These are phyloP conservation scores for Callionymus lyra DNA, from an alignment of 2,113 vertebrate species.

Conservation along the genomic window DNA sequence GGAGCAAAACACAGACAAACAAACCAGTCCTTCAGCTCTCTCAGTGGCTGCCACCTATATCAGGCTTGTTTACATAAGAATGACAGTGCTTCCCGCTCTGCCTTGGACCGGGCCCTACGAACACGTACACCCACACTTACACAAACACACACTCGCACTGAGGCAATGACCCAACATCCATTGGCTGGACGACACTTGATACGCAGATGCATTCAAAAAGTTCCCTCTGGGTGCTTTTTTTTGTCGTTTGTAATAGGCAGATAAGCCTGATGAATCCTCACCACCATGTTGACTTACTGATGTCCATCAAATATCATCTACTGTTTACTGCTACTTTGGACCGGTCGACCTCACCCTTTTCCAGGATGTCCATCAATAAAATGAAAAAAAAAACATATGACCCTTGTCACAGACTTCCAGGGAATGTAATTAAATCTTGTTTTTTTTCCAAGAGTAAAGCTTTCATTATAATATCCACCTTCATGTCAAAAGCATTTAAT, in stretches of 20 bases:
- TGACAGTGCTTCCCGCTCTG: constrained; percentile 57
- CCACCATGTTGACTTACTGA: no score
- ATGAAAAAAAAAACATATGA: not conserved
- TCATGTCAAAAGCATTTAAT: no score
- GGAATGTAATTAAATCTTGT: no score
- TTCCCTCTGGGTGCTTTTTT: no score
- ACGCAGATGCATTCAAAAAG: constrained; percentile 7
- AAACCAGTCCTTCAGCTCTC: constrained; percentile 14
- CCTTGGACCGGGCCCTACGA: constrained; percentile 32
- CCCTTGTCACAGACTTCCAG: no score
- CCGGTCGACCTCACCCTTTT: no score
- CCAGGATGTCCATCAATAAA: not conserved
- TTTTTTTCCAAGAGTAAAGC: no score
- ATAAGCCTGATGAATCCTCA: not conserved
- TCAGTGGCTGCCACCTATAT: constrained; percentile 26
- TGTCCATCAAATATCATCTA: no score
- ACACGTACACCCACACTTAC: constrained; percentile 33
- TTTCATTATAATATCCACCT: no score
- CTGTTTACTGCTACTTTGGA: no score
- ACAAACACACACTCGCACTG: constrained; percentile 33
- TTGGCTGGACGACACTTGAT: constrained; percentile 25
- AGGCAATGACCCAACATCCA: constrained; percentile 55
- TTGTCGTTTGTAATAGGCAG: constrained; percentile 5
- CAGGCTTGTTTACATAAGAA: constrained; percentile 47
- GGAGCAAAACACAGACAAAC: constrained; percentile 15